phyloP scores from a whole-genome alignment of 2,113 vertebrate genomes.

The Chiloscyllium plagiosum region DNA sequence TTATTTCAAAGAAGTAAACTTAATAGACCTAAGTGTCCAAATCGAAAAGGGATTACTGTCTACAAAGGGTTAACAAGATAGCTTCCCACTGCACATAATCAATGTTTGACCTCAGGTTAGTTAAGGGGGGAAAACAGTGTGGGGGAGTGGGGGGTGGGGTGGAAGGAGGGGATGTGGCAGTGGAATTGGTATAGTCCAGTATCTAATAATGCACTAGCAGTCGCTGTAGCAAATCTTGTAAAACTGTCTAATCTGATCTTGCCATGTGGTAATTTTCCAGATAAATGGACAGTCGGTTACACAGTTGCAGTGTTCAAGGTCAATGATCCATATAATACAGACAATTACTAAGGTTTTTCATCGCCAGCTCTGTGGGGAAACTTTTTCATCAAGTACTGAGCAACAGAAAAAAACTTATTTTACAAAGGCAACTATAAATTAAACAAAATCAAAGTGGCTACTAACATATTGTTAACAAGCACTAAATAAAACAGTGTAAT shows the following conservation, averaged over 20 bases:
- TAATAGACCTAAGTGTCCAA: neutral
- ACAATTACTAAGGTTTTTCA: constrained; percentile 51
- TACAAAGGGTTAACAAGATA: neutral
- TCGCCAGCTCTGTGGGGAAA: constrained; percentile 43
- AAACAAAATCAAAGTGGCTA: constrained; percentile 17
- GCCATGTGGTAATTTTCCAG: constrained; percentile 59
- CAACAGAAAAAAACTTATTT: constrained; percentile 40
- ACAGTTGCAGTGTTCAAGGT: constrained; percentile 52
- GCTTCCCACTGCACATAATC: neutral
- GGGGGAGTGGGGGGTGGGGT: neutral
- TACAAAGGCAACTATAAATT: constrained; percentile 21
- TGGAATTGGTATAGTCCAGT: constrained; percentile 37
- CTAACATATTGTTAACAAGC: neutral
- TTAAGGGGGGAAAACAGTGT: constrained; percentile 22
- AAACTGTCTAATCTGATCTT: constrained; percentile 45
- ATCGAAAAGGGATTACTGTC: neutral
- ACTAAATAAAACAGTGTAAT: neutral
- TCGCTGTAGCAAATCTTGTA: constrained; percentile 45
- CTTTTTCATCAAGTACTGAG: constrained; percentile 40
- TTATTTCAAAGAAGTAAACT: neutral
- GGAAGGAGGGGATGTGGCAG: neutral
- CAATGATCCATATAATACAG: constrained; percentile 55
- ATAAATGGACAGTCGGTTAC: constrained; percentile 58
- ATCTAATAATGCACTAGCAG: constrained; percentile 30
- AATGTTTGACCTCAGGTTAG: constrained; percentile 34